phyloP scores from a whole-genome alignment of 2,797 vertebrate species.

The Helarctos malayanus region DNA sequence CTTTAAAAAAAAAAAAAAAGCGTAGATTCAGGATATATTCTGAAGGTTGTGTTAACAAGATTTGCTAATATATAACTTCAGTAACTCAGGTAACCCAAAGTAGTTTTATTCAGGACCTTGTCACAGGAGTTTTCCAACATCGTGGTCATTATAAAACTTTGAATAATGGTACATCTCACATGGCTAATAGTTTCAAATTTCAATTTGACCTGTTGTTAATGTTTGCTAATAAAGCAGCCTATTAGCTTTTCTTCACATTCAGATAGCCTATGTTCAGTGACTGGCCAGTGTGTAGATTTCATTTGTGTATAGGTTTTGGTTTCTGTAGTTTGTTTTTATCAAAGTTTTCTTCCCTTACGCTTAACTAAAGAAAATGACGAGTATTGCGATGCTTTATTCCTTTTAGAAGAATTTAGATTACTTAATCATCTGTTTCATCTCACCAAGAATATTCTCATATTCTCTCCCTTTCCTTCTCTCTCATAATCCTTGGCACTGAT shows the following conservation, averaged over 20 bases:
- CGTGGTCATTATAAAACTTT: conserved; percentile 44
- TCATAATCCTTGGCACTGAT: conserved; percentile 29
- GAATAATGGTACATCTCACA: neutral
- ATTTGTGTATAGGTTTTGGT: conserved; percentile 26
- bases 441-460: conserved; percentile 53
- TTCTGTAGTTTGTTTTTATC: conserved; percentile 37
- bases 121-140: neutral
- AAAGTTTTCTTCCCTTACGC: conserved; percentile 47
- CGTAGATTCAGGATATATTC: conserved; percentile 38
- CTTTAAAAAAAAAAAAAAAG: too few relatives aligned
- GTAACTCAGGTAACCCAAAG: conserved; percentile 13
- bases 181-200: conserved; percentile 36
- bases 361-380: conserved; percentile 65
- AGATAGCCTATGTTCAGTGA: neutral
- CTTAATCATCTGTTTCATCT: conserved; percentile 37
- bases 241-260: conserved; percentile 47
- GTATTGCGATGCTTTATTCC: neutral
- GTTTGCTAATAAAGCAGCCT: conserved; percentile 50
- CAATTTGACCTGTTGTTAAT: conserved; percentile 27
- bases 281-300: neutral
- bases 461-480: neutral
- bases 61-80: conserved; percentile 26
- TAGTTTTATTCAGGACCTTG: conserved; percentile 28
- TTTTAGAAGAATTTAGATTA: conserved; percentile 53
- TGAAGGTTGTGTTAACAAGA: conserved; percentile 49